A percentile compares a stretch with the other conserved stretches of the same genome.
Evolutionary conservation across 2,888 invertebrate genomes (phyloP).

Genomic region (Boloria selene): DNA sequence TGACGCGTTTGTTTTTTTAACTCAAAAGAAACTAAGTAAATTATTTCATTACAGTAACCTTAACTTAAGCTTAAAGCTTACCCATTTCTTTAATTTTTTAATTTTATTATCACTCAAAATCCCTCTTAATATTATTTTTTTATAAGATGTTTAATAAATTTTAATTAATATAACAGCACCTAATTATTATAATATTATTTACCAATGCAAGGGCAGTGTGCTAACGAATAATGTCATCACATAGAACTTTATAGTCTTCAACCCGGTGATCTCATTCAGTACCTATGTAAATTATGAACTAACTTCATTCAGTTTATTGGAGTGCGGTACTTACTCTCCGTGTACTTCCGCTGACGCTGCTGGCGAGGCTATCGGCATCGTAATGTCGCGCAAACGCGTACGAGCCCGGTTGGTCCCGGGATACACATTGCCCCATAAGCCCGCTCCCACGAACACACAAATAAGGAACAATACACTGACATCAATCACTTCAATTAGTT

Average conservation of each 20-base stretch:
- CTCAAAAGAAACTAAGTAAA: too few species aligned
- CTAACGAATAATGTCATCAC: not conserved
- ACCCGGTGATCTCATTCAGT: not conserved
- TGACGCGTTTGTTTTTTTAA: too few species aligned
- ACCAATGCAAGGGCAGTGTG: too few species aligned
- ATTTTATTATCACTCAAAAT: too few species aligned
- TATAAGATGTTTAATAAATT: too few species aligned
- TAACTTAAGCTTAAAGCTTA: too few species aligned
- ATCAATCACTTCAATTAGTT: constrained; percentile 21
- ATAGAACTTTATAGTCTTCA: not conserved
- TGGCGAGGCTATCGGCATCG: constrained; percentile 74
- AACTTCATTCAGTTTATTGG: not conserved
- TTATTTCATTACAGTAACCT: too few species aligned
- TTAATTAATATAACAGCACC: too few species aligned
- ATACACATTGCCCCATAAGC: constrained; percentile 91
- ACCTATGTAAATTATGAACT: not conserved
- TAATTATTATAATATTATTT: too few species aligned
- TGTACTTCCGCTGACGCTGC: constrained; percentile 61
- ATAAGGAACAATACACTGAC: constrained; percentile 44
- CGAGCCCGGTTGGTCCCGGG: constrained; percentile 82
- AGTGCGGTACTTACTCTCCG: constrained; percentile 57
- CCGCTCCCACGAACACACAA: constrained; percentile 47
- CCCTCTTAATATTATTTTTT: too few species aligned
- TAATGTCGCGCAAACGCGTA: constrained; percentile 73
- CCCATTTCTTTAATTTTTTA: too few species aligned